These are phyloP conservation scores for Caligus rogercresseyi DNA, from an alignment of 1,140 invertebrate genomes.

Conservation along the genomic window DNA sequence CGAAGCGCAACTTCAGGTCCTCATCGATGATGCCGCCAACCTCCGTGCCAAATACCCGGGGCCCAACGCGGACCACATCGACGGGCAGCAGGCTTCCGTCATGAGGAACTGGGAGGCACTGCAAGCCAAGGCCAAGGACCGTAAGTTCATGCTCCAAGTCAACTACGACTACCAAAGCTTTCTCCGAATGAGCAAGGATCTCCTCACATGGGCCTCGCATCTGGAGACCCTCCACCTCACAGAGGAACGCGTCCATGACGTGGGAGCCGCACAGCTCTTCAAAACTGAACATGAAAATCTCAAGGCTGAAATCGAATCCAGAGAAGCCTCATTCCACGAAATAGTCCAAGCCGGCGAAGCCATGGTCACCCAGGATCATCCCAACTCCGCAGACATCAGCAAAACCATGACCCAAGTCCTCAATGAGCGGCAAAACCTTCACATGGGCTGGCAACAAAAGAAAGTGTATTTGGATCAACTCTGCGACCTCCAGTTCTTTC, in stretches of 20 bases:
- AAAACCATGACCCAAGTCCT: constrained; percentile 55
- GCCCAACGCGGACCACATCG: constrained; percentile 72
- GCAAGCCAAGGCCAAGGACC: constrained; percentile 54
- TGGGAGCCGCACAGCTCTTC: constrained; percentile 63
- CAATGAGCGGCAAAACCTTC: constrained; percentile 55
- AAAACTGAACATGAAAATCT: constrained; percentile 76
- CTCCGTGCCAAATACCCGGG: constrained; percentile 77
- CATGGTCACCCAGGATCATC: constrained; percentile 47
- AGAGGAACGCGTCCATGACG: constrained; percentile 64
- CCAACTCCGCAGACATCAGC: constrained; percentile 41
- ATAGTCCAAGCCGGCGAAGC: constrained; percentile 58
- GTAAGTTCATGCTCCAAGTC: constrained; percentile 61
- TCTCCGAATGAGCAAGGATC: constrained; percentile 50
- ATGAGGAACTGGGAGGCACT: constrained; percentile 69
- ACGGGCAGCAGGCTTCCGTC: constrained; percentile 61
- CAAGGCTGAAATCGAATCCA: constrained; percentile 81
- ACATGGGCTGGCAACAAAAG: constrained; percentile 67
- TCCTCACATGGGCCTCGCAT: constrained; percentile 68
- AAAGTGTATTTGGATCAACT: constrained; percentile 81
- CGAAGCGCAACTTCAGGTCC: constrained; percentile 67
- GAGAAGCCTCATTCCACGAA: constrained; percentile 63
- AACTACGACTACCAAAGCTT: constrained; percentile 59
- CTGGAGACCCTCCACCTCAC: constrained; percentile 57
- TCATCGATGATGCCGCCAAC: constrained; percentile 75
- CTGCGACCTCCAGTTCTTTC: constrained; percentile 82